A percentile compares a stretch with the other conserved stretches of the same genome.
Conservation (phyloP, 2,888 invertebrate species). For the Caradrina kadenii region DNA sequence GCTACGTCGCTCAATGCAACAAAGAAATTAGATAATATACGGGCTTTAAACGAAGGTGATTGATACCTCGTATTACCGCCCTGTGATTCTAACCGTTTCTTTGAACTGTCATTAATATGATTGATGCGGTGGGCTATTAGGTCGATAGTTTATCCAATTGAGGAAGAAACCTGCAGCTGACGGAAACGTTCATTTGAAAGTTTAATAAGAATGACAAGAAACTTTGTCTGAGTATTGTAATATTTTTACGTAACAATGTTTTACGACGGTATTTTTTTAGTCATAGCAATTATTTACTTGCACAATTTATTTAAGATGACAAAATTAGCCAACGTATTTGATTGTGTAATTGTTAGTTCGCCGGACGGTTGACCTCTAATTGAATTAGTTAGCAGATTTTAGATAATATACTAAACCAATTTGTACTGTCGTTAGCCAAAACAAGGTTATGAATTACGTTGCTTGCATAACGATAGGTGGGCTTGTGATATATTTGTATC, state of each 20-base stretch:
- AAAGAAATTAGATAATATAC: neutral
- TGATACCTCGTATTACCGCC: neutral
- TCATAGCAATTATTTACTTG: neutral
- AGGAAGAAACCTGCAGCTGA: too few relatives aligned
- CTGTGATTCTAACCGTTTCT: too few relatives aligned
- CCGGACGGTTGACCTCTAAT: neutral
- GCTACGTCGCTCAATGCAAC: neutral
- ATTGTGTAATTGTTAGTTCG: neutral
- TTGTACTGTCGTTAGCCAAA: too few relatives aligned
- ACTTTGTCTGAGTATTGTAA: neutral
- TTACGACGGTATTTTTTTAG: neutral
- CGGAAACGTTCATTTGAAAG: neutral
- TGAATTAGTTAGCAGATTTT: neutral
- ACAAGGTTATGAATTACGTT: neutral
- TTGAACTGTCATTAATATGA: neutral
- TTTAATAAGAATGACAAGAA: neutral
- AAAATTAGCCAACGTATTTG: neutral
- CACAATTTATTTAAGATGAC: neutral
- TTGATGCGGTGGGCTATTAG: too few relatives aligned
- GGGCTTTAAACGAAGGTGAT: neutral
- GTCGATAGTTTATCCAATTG: too few relatives aligned
- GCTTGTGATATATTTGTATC: too few relatives aligned
- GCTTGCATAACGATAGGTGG: too few relatives aligned
- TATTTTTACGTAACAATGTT: neutral
- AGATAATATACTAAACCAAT: too few relatives aligned